These are phyloP conservation scores for Euphonia xanthogaster DNA, from an alignment of 2,797 vertebrate species.

Conservation along the genomic window DNA sequence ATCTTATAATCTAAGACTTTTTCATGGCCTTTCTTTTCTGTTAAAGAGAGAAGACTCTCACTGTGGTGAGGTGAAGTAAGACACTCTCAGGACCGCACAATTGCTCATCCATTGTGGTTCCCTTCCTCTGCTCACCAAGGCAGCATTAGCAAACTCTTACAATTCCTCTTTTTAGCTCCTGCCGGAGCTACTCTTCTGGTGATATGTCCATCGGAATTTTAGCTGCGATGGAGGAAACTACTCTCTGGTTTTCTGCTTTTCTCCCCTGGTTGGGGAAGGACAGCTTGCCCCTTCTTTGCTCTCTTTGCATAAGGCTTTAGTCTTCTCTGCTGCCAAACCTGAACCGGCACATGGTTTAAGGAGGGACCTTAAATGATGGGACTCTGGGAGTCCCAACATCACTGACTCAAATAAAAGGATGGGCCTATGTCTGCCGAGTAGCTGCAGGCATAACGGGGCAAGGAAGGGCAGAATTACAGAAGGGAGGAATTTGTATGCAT, in stretches of 20 bases:
- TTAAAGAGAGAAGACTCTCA: neutral
- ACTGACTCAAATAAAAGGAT: neutral
- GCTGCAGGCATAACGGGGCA: neutral
- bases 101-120: neutral
- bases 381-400: neutral
- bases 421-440: neutral
- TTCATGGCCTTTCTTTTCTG: neutral
- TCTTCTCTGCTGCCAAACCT: neutral
- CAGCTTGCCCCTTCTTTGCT: neutral
- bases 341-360: rapidly evolving
- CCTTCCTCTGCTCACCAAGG: neutral
- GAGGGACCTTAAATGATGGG: neutral
- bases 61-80: neutral
- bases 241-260: neutral
- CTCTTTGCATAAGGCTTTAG: neutral
- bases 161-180: neutral
- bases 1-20: neutral
- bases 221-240: neutral
- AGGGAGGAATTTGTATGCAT: neutral
- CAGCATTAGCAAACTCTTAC: neutral
- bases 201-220: neutral
- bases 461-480: neutral
- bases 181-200: neutral
- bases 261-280: neutral
- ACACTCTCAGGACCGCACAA: neutral